Conservation (phyloP, 2,888 invertebrate species). For the Lasioglossum calceatum region DNA sequence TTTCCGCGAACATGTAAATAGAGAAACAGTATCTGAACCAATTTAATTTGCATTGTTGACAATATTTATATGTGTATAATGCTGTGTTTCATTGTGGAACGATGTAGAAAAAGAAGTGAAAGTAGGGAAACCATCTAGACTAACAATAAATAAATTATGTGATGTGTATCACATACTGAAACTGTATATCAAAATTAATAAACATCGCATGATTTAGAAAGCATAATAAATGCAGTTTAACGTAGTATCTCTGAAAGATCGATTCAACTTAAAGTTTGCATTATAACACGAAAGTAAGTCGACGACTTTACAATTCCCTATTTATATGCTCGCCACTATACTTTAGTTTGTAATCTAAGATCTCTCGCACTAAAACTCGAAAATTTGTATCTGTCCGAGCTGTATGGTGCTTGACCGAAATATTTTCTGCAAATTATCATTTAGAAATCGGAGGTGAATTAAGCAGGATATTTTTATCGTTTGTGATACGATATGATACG, state of each 20-base stretch:
- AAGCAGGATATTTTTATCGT: slow-evolving; percentile 61
- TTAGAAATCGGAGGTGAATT: slow-evolving; percentile 33
- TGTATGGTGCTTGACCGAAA: slow-evolving; percentile 49
- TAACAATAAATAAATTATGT: too few species aligned
- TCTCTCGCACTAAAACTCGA: slow-evolving; percentile 42
- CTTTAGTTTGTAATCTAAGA: slow-evolving; percentile 55
- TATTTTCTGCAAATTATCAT: slow-evolving; percentile 40
- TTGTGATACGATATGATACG: slow-evolving; percentile 46
- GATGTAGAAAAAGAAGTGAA: too few species aligned
- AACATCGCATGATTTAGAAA: not conserved
- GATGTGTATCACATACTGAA: too few species aligned
- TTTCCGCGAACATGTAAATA: too few species aligned
- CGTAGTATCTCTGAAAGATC: not conserved
- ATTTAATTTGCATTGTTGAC: too few species aligned
- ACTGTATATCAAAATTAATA: not conserved
- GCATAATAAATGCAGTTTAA: not conserved
- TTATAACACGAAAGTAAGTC: not conserved
- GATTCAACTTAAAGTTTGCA: not conserved
- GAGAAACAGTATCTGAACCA: too few species aligned
- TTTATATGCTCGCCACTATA: slow-evolving; percentile 4
- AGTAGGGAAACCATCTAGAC: too few species aligned
- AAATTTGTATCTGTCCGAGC: slow-evolving; percentile 57
- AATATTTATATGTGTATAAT: too few species aligned
- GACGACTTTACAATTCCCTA: not conserved
- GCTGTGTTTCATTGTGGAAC: too few species aligned